Evolutionary conservation across 30 jellyfish, hydroid and myxozoan species (phyloP).

Genomic region (Turritopsis rubra): DNA sequence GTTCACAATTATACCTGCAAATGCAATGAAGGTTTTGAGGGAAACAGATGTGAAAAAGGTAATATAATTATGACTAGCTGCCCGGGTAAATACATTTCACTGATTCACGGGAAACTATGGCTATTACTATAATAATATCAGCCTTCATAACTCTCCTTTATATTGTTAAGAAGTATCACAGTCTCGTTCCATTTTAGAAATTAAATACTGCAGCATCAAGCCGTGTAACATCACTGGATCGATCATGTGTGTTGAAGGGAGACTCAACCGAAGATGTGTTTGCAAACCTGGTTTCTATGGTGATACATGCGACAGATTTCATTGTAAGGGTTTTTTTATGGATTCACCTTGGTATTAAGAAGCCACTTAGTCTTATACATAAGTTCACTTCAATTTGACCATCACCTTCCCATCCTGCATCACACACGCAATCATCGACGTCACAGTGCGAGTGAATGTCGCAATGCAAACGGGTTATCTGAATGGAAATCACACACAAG

Average conservation of each 20-base stretch:
- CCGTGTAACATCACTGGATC: slow-evolving; percentile 12
- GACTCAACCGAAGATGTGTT: background rate
- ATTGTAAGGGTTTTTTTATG: background rate
- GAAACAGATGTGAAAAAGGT: slow-evolving; percentile 7
- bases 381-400: too few species aligned
- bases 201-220: background rate
- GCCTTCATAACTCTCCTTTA: too few species aligned
- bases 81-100: too few species aligned
- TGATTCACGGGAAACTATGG: too few species aligned
- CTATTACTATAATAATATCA: too few species aligned
- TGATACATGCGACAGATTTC: background rate
- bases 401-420: slow-evolving; percentile 64
- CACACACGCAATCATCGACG: slow-evolving; percentile 85
- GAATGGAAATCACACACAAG: background rate
- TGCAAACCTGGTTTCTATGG: slow-evolving; percentile 18
- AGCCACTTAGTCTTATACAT: too few species aligned
- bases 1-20: background rate
- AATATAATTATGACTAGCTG: background rate
- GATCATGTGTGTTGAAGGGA: background rate
- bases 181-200: background rate
- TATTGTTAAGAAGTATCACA: background rate
- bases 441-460: slow-evolving; percentile 82
- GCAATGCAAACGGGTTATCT: slow-evolving; percentile 80
- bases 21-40: background rate
- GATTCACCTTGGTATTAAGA: too few species aligned